Conservation (phyloP, 2,797 vertebrate species). For the Ambastaia sidthimunki region DNA sequence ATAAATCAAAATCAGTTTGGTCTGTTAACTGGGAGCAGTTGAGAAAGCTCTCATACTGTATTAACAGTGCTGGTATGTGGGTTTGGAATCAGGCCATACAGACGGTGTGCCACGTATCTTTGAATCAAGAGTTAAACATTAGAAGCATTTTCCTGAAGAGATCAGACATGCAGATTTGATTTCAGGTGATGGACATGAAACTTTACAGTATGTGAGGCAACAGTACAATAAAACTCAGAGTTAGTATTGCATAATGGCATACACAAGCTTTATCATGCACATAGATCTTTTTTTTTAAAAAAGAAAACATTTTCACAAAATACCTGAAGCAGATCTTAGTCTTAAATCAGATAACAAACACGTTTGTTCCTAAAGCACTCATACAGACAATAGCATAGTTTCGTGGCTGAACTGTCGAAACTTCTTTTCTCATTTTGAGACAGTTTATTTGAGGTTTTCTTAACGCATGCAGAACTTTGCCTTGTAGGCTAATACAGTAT, state of each 20-base stretch:
- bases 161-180: background rate
- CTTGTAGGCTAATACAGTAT: background rate
- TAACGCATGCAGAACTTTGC: background rate
- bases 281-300: too few relatives aligned
- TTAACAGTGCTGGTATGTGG: background rate
- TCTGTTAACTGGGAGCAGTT: background rate
- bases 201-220: background rate
- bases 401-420: too few relatives aligned
- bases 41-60: background rate
- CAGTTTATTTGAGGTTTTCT: background rate
- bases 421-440: too few relatives aligned
- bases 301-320: too few relatives aligned
- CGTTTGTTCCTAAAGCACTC: too few relatives aligned
- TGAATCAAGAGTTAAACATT: background rate
- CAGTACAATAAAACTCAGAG: background rate
- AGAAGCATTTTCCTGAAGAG: background rate
- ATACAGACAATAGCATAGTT: too few relatives aligned
- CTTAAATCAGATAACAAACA: too few relatives aligned
- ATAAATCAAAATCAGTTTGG: background rate
- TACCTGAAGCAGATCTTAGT: too few relatives aligned
- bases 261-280: too few relatives aligned
- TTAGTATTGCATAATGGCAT: too few relatives aligned
- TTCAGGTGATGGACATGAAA: background rate
- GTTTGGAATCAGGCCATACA: background rate
- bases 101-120: background rate